Percentiles rank a stretch among this genome's conserved stretches.
phyloP scores from a whole-genome alignment of 2,888 invertebrate species.

The Papilio demoleus region DNA sequence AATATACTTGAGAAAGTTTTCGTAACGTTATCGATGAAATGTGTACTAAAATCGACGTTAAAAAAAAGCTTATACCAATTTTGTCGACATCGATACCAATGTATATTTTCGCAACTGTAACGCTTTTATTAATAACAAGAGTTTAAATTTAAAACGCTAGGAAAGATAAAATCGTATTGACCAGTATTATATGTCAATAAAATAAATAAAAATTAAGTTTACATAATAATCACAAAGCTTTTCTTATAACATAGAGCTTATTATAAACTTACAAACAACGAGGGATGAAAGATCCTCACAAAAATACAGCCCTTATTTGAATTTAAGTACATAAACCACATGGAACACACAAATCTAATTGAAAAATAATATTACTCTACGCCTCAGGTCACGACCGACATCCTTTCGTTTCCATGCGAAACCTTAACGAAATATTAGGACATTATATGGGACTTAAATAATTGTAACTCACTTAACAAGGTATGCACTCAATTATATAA shows the following conservation, averaged over 20 bases:
- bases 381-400: conserved; percentile 49
- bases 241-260: conserved; percentile 20
- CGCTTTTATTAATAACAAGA: no score
- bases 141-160: no score
- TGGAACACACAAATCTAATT: conserved; percentile 46
- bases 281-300: conserved; percentile 75
- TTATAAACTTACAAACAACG: conserved; percentile 51
- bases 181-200: neutral
- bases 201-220: conserved; percentile 5
- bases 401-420: conserved; percentile 79
- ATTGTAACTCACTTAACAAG: conserved; percentile 51
- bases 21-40: no score
- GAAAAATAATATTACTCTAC: conserved; percentile 46
- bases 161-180: neutral
- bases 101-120: no score
- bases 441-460: conserved; percentile 62
- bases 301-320: conserved; percentile 75
- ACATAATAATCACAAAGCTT: conserved; percentile 29
- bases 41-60: no score
- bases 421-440: conserved; percentile 75
- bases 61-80: no score
- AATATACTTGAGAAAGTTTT: no score
- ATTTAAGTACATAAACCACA: conserved; percentile 49
- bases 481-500: conserved; percentile 43
- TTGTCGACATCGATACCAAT: no score